Conservation (phyloP, 2,113 vertebrate species). For the Microcebus tavaratra region DNA sequence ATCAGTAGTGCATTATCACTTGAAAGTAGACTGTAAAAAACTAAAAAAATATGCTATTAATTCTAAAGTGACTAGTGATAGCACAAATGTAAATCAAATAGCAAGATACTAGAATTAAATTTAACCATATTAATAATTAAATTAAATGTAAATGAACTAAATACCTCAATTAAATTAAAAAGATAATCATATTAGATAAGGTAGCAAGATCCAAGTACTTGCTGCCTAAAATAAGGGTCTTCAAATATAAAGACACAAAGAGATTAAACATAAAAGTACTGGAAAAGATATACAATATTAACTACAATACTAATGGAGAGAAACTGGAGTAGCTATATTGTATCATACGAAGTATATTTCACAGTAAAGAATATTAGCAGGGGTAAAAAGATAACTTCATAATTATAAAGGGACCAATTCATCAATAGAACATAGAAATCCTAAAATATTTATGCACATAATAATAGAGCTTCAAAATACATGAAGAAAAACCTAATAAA, state of each 20-base stretch:
- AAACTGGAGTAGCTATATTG: background rate
- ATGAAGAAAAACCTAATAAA: background rate
- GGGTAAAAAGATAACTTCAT: background rate
- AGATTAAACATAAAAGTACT: background rate
- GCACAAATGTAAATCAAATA: background rate
- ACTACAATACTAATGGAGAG: background rate
- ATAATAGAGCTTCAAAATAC: background rate
- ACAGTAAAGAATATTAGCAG: background rate
- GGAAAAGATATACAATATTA: background rate
- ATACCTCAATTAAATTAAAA: background rate
- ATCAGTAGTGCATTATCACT: background rate
- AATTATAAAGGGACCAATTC: background rate
- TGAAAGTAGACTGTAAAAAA: background rate
- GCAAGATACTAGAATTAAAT: background rate
- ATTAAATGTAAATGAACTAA: background rate
- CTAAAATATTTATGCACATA: background rate
- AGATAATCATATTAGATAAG: background rate
- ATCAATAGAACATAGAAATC: background rate
- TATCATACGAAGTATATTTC: background rate
- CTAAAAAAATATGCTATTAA: background rate
- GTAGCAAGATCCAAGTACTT: background rate
- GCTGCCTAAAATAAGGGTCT: background rate
- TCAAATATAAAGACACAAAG: background rate
- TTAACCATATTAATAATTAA: background rate
- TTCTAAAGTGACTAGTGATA: background rate